Evolutionary conservation across 2,888 invertebrate genomes (phyloP).

Genomic region (Leptogaster cylindrica): DNA sequence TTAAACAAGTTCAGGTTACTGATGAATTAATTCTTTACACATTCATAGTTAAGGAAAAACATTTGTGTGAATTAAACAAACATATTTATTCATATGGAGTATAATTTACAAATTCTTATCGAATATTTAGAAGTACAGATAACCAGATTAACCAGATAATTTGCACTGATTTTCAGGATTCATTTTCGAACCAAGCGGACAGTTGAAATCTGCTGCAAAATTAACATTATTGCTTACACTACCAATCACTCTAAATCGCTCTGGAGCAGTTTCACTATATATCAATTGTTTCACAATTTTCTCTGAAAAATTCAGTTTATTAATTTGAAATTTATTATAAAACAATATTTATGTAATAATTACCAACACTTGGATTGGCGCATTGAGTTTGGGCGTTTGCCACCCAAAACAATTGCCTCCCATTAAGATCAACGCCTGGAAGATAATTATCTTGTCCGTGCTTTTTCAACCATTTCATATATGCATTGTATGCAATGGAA

Average conservation of each 20-base stretch:
- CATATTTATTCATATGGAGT: too few species aligned
- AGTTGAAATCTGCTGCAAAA: conserved; percentile 28
- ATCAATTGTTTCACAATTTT: background rate
- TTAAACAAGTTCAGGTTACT: too few species aligned
- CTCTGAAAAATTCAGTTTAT: background rate
- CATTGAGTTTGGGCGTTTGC: conserved; percentile 38
- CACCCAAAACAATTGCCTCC: conserved; percentile 43
- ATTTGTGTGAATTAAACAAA: too few species aligned
- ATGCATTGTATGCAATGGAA: conserved; percentile 41
- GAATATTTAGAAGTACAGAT: background rate
- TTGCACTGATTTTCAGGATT: conserved; percentile 28
- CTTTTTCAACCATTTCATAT: conserved; percentile 19
- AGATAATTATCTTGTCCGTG: conserved; percentile 33
- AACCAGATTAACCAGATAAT: too few species aligned
- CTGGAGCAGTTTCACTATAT: conserved; percentile 6
- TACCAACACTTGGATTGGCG: conserved; percentile 18
- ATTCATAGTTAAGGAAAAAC: too few species aligned
- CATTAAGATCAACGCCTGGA: conserved; percentile 38
- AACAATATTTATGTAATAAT: background rate
- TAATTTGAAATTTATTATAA: background rate
- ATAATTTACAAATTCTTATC: too few species aligned
- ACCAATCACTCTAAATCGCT: conserved; percentile 35
- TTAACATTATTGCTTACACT: conserved; percentile 16
- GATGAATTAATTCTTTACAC: too few species aligned
- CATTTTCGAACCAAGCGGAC: conserved; percentile 7